Evolutionary conservation across 2,888 invertebrate genomes (phyloP).

Genomic region (Chrysina gloriosa): DNA sequence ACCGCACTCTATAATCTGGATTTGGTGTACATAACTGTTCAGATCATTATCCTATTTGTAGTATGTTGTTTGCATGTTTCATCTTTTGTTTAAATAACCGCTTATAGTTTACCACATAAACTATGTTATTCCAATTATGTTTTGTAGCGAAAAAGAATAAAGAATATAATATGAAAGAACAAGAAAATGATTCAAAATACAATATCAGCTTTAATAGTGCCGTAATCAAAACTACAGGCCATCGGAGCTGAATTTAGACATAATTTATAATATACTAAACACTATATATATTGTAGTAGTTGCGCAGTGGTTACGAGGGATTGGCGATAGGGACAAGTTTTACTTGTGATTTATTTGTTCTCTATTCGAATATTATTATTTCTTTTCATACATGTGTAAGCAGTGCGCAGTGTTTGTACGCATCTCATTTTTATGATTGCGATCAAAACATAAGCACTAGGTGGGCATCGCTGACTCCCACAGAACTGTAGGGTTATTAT

Average conservation of each 20-base stretch:
- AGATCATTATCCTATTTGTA: slow-evolving; percentile 55
- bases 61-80: slow-evolving; percentile 61
- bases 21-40: slow-evolving; percentile 59
- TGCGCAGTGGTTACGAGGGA: slow-evolving; percentile 63
- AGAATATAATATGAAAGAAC: slow-evolving; percentile 42
- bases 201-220: slow-evolving; percentile 56
- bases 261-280: slow-evolving; percentile 59
- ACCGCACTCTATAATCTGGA: slow-evolving; percentile 54
- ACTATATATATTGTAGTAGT: slow-evolving; percentile 61
- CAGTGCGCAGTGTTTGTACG: slow-evolving; percentile 59
- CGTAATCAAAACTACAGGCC: slow-evolving; percentile 48
- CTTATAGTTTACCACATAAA: slow-evolving; percentile 62
- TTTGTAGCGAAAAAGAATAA: slow-evolving; percentile 52
- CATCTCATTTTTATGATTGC: slow-evolving; percentile 54
- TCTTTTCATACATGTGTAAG: slow-evolving; percentile 60
- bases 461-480: slow-evolving; percentile 61
- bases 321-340: slow-evolving; percentile 63
- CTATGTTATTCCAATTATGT: slow-evolving; percentile 54
- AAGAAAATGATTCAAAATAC: slow-evolving; percentile 50
- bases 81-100: slow-evolving; percentile 61
- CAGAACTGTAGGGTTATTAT: slow-evolving; percentile 65
- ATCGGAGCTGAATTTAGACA: slow-evolving; percentile 58
- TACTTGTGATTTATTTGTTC: slow-evolving; percentile 63
- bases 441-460: slow-evolving; percentile 58
- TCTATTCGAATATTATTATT: slow-evolving; percentile 63